Evolutionary conservation across 1,140 invertebrate species (phyloP).

Genomic region (Diploscapter pachys): DNA sequence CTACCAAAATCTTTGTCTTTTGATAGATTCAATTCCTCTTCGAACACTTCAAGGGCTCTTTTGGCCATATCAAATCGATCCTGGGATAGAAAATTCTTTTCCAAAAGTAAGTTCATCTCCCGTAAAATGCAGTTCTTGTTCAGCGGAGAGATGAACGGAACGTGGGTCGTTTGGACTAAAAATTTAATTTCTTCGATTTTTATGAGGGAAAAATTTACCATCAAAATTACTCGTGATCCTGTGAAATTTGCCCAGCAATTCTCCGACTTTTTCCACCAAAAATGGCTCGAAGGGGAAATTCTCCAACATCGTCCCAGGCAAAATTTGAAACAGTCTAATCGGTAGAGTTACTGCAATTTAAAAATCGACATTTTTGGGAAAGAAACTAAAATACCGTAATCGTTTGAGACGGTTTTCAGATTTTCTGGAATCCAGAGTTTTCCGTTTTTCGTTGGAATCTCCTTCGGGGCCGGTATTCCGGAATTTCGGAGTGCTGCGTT

Average conservation of each 20-base stretch:
- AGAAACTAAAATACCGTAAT: not conserved
- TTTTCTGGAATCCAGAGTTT: not conserved
- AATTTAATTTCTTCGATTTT: not conserved
- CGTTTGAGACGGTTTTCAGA: not conserved
- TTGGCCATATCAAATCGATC: not conserved
- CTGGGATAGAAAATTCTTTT: not conserved
- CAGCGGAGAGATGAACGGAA: conserved; percentile 9
- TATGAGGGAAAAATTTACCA: conserved; percentile 1
- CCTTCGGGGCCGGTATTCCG: conserved; percentile 7
- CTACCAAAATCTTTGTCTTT: not conserved
- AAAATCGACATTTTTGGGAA: not conserved
- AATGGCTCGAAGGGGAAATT: not conserved
- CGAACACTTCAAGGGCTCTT: not conserved
- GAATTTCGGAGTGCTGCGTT: not conserved
- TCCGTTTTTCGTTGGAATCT: conserved; percentile 6
- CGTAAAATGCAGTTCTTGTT: not conserved
- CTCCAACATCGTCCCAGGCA: conserved; percentile 12
- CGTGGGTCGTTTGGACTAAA: conserved; percentile 8
- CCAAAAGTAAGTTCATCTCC: conserved; percentile 2
- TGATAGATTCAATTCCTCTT: too few relatives aligned
- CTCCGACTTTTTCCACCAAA: conserved; percentile 6
- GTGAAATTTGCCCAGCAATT: not conserved
- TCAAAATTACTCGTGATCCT: not conserved
- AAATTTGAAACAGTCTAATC: conserved; percentile 6
- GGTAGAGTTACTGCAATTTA: conserved; percentile 7